phyloP scores from a whole-genome alignment of 2,113 vertebrate genomes.

The Patagioenas fasciata region DNA sequence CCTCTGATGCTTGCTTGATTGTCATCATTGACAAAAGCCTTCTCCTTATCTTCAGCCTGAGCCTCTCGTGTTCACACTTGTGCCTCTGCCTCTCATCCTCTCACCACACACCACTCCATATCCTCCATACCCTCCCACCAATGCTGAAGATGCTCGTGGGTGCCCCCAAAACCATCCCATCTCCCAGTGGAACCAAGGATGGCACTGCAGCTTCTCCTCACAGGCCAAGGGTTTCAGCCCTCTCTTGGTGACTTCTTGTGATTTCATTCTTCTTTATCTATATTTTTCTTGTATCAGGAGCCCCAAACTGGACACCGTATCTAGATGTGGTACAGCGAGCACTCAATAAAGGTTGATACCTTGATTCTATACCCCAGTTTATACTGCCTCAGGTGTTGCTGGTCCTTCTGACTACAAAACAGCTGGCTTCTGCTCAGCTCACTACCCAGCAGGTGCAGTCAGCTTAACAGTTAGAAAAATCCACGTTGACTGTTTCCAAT shows the following conservation, averaged over 20 bases:
- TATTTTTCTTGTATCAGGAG: background rate
- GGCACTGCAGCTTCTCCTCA: background rate
- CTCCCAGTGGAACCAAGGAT: background rate
- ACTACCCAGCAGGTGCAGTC: background rate
- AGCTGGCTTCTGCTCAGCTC: background rate
- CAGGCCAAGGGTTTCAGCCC: fast-evolving
- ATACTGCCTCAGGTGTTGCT: fast-evolving
- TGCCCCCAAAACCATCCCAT: fast-evolving
- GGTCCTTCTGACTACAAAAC: fast-evolving
- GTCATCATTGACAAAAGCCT: background rate
- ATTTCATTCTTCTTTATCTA: background rate
- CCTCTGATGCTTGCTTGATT: background rate
- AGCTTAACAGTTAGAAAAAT: background rate
- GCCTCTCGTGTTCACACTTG: background rate
- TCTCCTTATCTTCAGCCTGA: background rate
- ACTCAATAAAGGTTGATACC: background rate
- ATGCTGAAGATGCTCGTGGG: fast-evolving
- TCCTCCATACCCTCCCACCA: fast-evolving
- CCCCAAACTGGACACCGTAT: background rate
- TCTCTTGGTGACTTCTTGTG: background rate
- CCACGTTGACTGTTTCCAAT: background rate
- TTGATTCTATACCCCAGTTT: fast-evolving
- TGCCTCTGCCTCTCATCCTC: background rate
- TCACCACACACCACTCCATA: fast-evolving
- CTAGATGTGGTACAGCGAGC: background rate